Evolutionary conservation across 2,888 invertebrate species (phyloP).

Genomic region (Noctuana brunneofusca): DNA sequence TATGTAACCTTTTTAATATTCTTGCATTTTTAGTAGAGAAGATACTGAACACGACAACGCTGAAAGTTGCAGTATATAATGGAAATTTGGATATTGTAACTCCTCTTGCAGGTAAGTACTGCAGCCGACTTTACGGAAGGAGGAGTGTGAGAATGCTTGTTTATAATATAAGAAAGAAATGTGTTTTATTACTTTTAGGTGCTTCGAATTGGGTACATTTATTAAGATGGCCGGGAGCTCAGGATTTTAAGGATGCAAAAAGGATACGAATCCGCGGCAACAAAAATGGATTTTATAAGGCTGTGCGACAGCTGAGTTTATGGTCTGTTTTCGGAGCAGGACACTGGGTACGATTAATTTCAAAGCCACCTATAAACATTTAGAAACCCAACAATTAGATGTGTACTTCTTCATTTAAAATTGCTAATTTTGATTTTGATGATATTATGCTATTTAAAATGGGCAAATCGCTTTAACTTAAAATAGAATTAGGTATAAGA

Average conservation of each 20-base stretch:
- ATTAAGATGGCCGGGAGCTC: constrained; percentile 64
- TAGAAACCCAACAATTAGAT: background rate
- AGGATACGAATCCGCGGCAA: constrained; percentile 54
- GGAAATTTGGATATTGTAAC: constrained; percentile 73
- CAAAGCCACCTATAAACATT: background rate
- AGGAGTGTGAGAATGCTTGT: background rate
- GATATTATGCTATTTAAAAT: no score
- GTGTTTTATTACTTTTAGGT: constrained; percentile 54
- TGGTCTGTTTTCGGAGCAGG: constrained; percentile 73
- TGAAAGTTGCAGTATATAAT: constrained; percentile 70
- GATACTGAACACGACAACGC: constrained; percentile 60
- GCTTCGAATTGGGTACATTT: constrained; percentile 75
- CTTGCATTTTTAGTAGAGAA: constrained; percentile 59
- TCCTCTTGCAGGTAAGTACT: constrained; percentile 47
- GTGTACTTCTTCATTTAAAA: background rate
- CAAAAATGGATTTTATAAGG: constrained; percentile 68
- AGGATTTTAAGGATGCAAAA: constrained; percentile 55
- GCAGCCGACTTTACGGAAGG: background rate
- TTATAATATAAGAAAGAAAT: background rate
- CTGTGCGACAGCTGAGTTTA: constrained; percentile 58
- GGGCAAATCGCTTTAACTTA: no score
- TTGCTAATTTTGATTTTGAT: no score
- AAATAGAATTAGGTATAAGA: no score
- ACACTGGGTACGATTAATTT: constrained; percentile 63
- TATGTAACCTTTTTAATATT: background rate